Conservation (phyloP, 2,113 vertebrate species). For the Phalacrocorax carbo region DNA sequence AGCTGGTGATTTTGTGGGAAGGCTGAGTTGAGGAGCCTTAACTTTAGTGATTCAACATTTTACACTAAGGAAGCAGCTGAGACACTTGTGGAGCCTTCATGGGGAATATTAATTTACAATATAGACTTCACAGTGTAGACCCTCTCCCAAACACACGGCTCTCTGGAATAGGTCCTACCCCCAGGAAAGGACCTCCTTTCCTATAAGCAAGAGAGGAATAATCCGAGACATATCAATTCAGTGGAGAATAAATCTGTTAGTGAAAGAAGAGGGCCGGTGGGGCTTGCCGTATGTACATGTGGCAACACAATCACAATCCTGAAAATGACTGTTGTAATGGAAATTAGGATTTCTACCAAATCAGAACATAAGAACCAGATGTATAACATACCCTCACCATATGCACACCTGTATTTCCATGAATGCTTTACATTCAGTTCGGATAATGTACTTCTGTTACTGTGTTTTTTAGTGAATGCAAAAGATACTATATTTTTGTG, state of each 20-base stretch:
- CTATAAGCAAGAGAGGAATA: not conserved
- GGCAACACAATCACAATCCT: not conserved
- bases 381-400: not conserved
- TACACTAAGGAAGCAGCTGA: not conserved
- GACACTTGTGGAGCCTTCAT: not conserved
- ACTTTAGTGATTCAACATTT: not conserved
- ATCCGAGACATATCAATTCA: not conserved
- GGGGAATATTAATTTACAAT: not conserved
- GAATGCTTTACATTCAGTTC: not conserved
- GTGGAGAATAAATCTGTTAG: not conserved
- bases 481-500: not conserved
- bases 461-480: not conserved
- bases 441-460: not conserved
- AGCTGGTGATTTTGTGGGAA: not conserved
- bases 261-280: not conserved
- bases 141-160: accelerated
- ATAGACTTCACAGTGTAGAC: not conserved
- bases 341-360: not conserved
- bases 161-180: not conserved
- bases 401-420: not conserved
- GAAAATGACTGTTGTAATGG: not conserved
- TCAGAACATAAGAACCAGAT: not conserved
- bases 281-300: not conserved
- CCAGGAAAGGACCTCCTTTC: not conserved
- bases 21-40: not conserved